Evolutionary conservation across 2,113 vertebrate genomes (phyloP), one percentile per base, ranked within the genome.

Genomic region (Cnemophilus loriae): DNA sequence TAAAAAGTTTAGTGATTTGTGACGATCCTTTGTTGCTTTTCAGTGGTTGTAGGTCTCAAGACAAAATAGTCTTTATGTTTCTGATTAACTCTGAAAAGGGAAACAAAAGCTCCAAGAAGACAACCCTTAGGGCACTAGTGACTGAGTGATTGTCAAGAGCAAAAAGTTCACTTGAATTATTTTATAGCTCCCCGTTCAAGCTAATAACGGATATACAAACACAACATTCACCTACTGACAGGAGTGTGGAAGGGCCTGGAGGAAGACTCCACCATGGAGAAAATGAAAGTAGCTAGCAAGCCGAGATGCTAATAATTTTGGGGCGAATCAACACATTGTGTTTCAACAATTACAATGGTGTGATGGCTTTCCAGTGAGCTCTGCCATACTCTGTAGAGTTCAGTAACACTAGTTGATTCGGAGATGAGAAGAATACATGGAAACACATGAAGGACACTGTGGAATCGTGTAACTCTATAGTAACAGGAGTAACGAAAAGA

Each of bases 1-100:
- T 49, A 88, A 90, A 52, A 90, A 94, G 60, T 94, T 81, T n/a
- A 86, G 83, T 60, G 88, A 94, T 92, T 91, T 95, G 65, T 88
- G 75, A 41, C 84, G 84, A 95, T 87, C 49, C 35, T 91, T 53
- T 60, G 78, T 23, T 71, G 55, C 74, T 92, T 89, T 93, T 67
- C 80, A 84, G 65, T 16, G 59, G 65, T 81, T 87, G 60, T 30
- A 95, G 26, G 79, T 87, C 85, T 91, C 6, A 6, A 87, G 88
- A 88, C 53, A 93, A 92, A 96, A 80, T 37, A 93, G 74, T 47
- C 90, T 74, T 86, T 85, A 59, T 61, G 60, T 69, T 35, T 94
- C 78, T 84, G 88, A 96, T 91, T 88, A 91, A 77, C 77, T 96
- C 80, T 73, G 85, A 89, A 78, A 96, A 63, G n/a, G 39, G 68